Evolutionary conservation across 2,797 vertebrate genomes (phyloP).

Genomic region (Etheostoma nigrum): DNA sequence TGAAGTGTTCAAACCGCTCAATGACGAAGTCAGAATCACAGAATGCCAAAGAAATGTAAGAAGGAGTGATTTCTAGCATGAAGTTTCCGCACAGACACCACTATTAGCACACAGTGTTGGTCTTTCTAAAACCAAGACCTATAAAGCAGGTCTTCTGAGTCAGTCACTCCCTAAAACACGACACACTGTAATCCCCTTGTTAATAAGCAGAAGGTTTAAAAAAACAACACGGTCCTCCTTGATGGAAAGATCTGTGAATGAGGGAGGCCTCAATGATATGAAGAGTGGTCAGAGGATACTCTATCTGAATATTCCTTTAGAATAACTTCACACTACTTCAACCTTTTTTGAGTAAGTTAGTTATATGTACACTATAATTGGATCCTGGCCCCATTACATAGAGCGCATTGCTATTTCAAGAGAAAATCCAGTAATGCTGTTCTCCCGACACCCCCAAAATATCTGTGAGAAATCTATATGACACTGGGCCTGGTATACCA

Average conservation of each 20-base stretch:
- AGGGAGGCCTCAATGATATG: conserved; percentile 9
- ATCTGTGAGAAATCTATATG: too few species aligned
- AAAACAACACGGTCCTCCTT: conserved; percentile 27
- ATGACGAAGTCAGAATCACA: conserved; percentile 53
- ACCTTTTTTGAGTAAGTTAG: not conserved
- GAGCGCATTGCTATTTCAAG: not conserved
- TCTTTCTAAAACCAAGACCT: conserved; percentile 38
- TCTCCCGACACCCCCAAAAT: too few species aligned
- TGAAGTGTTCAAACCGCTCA: conserved; percentile 47
- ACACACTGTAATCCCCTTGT: conserved; percentile 40
- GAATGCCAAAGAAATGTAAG: conserved; percentile 61
- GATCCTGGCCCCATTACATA: too few species aligned
- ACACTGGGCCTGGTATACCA: not conserved
- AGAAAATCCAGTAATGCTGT: too few species aligned
- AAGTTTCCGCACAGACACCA: conserved; percentile 32
- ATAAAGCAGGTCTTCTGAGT: conserved; percentile 38
- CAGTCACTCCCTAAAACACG: conserved; percentile 44
- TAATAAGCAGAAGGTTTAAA: conserved; percentile 48
- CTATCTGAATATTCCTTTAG: not conserved
- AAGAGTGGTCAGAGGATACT: not conserved
- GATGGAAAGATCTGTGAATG: conserved; percentile 4
- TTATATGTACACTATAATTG: not conserved
- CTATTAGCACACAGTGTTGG: conserved; percentile 46
- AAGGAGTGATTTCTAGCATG: conserved; percentile 43
- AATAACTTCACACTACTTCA: not conserved